Base-by-base conservation (phyloP, 2,113 vertebrate species). In the Chaenocephalus aceratus region DNA sequence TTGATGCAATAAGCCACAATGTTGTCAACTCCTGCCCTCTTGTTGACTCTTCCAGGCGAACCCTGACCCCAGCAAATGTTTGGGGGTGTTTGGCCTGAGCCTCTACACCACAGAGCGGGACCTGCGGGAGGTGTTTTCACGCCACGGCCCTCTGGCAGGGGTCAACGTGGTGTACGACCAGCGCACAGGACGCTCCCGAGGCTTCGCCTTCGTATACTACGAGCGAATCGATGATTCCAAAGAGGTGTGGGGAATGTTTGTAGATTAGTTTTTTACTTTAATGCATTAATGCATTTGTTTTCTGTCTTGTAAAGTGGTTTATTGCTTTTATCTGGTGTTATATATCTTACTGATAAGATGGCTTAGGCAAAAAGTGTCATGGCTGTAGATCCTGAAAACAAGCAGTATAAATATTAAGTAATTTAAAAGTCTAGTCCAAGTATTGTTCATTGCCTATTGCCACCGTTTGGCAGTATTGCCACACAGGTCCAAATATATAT, bases 111-210 rank as follows among this genome's bases (percentile, higher is more conserved):
- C 97, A 21, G 97, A 98, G 93, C 95, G 96, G 63, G 97, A 99
- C 88, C 88, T 99, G 82, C 95, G 96, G 80, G 97, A 98, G 91
- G 97, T 98, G 52, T 99, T 99, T 89, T 97, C 97, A n/a, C 96
- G 96, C 63, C 96, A 98, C 0, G 97, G 97, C 68, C 97, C 96
- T 51, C 90, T 99, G 89, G 94, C 95, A 41, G 97, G 96, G 57
- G 97, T 98, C 90, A 98, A 97, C 59, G 97, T 98, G 34, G 98
- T 98, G 79, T 97, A 98, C 61, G 97, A 98, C 93, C 97, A 99
- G 64, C 95, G 97, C 73, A 98, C 97, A 7, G 96, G 97, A 6
- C 93, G 97, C 64, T 99, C 97, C 69, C 94, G 97, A 63, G 97
- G 97, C 91, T 99, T 98, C 88, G 96, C 96, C 61, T 99, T 99